A percentile compares a stretch with the other conserved stretches of the same genome.
Conservation (phyloP, 2,113 vertebrate species). For the Tupaia chinensis region DNA sequence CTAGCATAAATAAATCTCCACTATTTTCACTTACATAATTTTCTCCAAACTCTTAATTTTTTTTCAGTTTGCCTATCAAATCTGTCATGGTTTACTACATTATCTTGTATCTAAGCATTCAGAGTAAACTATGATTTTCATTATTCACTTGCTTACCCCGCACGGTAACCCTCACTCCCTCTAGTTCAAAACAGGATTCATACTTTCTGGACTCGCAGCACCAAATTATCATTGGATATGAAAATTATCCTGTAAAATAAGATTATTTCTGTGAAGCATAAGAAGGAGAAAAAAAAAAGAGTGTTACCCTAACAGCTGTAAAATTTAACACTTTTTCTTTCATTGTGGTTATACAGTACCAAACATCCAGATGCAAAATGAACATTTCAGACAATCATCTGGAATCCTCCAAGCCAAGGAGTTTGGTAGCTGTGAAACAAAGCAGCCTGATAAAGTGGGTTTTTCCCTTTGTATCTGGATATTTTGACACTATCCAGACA, state of each 20-base stretch:
- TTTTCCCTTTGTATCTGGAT: conserved; percentile 64
- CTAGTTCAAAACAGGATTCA: not conserved
- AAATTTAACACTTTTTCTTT: conserved; percentile 67
- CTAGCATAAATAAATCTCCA: not conserved
- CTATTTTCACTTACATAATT: not conserved
- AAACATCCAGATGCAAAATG: conserved; percentile 67
- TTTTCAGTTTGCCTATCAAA: not conserved
- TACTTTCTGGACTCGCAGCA: not conserved
- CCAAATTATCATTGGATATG: not conserved
- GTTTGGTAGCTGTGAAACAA: conserved; percentile 49
- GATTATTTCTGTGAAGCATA: conserved; percentile 18
- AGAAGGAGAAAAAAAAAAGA: not conserved
- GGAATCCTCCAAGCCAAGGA: not conserved
- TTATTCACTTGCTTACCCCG: not conserved
- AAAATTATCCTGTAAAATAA: conserved; percentile 6
- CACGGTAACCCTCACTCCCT: not conserved
- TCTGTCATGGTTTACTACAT: not conserved
- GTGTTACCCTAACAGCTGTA: conserved; percentile 75
- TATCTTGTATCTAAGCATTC: not conserved
- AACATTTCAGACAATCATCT: conserved; percentile 21
- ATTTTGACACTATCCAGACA: conserved; percentile 69
- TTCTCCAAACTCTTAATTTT: conserved; percentile 11
- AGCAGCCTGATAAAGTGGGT: not conserved
- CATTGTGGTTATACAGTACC: conserved; percentile 64
- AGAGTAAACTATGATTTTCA: not conserved